Evolutionary conservation across 2,888 invertebrate species (phyloP), one percentile per base, ranked within the genome.

Genomic region (Aethes cnicana): DNA sequence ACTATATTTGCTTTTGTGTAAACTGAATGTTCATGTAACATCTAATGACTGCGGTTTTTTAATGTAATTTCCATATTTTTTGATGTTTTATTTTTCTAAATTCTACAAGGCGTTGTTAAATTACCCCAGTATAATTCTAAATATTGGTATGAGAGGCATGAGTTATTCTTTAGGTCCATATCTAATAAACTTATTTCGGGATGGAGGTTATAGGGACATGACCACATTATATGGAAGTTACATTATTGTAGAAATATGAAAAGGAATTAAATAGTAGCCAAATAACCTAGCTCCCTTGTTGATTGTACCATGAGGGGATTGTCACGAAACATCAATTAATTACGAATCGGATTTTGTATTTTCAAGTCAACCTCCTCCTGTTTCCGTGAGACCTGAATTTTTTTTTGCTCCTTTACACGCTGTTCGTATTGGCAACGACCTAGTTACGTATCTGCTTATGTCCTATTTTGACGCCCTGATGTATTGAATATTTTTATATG

Each of bases 361-460:
- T 73, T 71, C 59, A 66, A 74, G 74, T 75, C 73, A 72, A 85
- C 88, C 88, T 88, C 88, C 88, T 84, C 88, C 88, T 88, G 88
- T 88, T 87, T 82, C 80, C 84, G 76, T 79, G 76, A 68, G 68
- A 76, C 69, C 70, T 68, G 63, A 58, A 69, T 70, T 69, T 63
- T 62, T 61, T 61, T 64, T 23, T 8, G 32, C 23, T 68, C 64
- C 70, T 63, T 66, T 57, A 59, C 62, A 59, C 23, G 68, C 63
- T 55, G 59, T 62, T 58, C 43, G 54, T 54, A 62, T 36, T 56
- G 53, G 47, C 43, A 39, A 46, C 30, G 23, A 60, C 63, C 58
- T 50, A 64, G 61, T 63, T 68, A 57, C 66, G 65, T 70, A 68
- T 59, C 49, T 56, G 39, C 54, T 57, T 62, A 49, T 44, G 53